Evolutionary conservation across 2,113 vertebrate species (phyloP), one percentile per base, ranked within the genome.

Genomic region (Prochilodus magdalenae): DNA sequence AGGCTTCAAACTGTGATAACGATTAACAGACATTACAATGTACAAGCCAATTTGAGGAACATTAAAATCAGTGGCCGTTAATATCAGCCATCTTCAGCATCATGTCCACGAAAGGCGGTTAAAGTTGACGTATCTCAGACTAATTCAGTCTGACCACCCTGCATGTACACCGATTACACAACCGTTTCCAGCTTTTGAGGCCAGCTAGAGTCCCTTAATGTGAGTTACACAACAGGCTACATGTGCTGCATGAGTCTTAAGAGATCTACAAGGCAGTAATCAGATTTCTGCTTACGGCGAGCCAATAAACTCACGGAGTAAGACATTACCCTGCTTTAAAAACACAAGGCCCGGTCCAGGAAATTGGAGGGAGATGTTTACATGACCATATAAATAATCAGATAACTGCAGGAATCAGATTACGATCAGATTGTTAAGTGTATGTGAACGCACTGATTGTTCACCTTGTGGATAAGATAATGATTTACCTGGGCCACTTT

Each of bases 161-260:
- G 29, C 20, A 78, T 78, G 63, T 29, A 57, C 6, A n/a, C 30
- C 60, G 77, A 71, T 71, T 71, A 40, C 4, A 79, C 53, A 79
- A 67, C 13, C 12, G 26, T n/a, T 10, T 49, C 26, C n/a, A 44
- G 60, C 75, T 40, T 53, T 67, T 16, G 20, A 33, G n/a, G 75
- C 27, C 57, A 12, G 57, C 57, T 53, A n/a, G 12, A 36, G 22
- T 60, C 22, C 51, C 15, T 51, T 63, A 49, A 30, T 11, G 18
- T 63, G 70, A 53, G 26, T 71, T 71, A 72, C 20, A 40, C 49
- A 80, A 62, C 14, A 63, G 22, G 13, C 27, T 67, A 66, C 5
- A 16, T 20, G 16, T 20, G 16, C 29, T 67, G 24, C n/a, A 26
- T 1, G 12, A 60, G 57, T 4, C 57, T 60, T 26, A 3, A 60